Evolutionary conservation across 2,797 vertebrate genomes (phyloP), one percentile per base, ranked within the genome.

Genomic region (Streptopelia turtur): DNA sequence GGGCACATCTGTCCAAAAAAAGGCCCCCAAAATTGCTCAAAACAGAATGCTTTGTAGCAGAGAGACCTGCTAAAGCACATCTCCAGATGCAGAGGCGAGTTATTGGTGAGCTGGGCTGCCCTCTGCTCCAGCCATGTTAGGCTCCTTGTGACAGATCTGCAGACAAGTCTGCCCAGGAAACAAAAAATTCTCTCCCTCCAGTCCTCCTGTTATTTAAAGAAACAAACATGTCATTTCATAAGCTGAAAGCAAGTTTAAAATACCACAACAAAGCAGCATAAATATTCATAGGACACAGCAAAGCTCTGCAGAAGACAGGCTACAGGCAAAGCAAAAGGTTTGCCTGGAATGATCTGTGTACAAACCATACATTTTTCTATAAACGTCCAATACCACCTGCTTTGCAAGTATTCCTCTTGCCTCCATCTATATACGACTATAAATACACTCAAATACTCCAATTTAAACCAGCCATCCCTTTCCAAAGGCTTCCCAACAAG

Each of bases 241-340:
- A 92, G 18, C 52, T 33, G n/a, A 88, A 83, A 45, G 30, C 16
- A 76, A 83, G 59, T 78, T 75, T 86, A 79, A 92, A 96, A 83
- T 64, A 82, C 25, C 53, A 72, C 50, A 87, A 93, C 74, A 92
- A 92, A 92, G 53, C 49, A 87, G 30, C 45, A 92, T 74, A 60
- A 93, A 91, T 91, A 90, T 77, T 74, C 64, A 77, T 17, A 68
- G 66, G 61, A 89, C 35, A 56, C 30, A 53, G 43, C 65, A 83
- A 63, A 90, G 52, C 52, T 90, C 55, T 63, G 52, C 2, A 89
- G 78, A 81, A 83, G 31, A 61, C 15, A 50, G 64, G 30, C 39
- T 65, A 59, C 45, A 85, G 64, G 68, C 60, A 83, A 77, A 83
- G 75, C 49, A 89, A 83, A 94, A 95, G 49, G 45, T 77, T 90